phyloP scores from a whole-genome alignment of 2,797 vertebrate genomes.

The Anomalospiza imberbis region DNA sequence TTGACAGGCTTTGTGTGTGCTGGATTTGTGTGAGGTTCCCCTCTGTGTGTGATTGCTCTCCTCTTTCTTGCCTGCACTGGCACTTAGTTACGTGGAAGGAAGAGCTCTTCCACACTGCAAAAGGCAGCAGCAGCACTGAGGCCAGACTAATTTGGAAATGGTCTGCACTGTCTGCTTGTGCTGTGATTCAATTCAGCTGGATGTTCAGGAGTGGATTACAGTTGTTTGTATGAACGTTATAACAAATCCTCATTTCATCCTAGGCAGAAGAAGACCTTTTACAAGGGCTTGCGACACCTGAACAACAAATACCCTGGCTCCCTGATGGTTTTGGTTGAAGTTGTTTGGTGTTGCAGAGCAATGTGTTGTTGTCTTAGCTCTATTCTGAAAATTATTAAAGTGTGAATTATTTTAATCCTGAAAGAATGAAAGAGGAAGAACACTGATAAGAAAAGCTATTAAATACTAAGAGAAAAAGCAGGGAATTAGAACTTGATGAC shows the following conservation, averaged over 20 bases:
- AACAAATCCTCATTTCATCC: background rate
- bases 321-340: background rate
- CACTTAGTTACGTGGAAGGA: rapidly evolving
- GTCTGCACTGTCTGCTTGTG: background rate
- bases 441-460: background rate
- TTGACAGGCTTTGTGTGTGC: background rate
- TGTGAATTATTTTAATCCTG: background rate
- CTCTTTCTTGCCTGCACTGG: background rate
- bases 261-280: background rate
- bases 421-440: background rate
- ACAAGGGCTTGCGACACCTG: background rate
- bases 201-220: background rate
- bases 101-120: background rate
- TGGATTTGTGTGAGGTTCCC: background rate
- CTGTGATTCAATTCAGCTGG: background rate
- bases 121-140: background rate
- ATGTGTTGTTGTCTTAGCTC: background rate
- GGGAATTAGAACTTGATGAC: background rate
- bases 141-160: background rate
- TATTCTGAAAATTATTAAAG: background rate
- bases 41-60: background rate
- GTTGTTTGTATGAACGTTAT: background rate
- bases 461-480: background rate
- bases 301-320: background rate
- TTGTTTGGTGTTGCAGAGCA: background rate